phyloP scores from a whole-genome alignment of 2,113 vertebrate species.

The Steatornis caripensis region DNA sequence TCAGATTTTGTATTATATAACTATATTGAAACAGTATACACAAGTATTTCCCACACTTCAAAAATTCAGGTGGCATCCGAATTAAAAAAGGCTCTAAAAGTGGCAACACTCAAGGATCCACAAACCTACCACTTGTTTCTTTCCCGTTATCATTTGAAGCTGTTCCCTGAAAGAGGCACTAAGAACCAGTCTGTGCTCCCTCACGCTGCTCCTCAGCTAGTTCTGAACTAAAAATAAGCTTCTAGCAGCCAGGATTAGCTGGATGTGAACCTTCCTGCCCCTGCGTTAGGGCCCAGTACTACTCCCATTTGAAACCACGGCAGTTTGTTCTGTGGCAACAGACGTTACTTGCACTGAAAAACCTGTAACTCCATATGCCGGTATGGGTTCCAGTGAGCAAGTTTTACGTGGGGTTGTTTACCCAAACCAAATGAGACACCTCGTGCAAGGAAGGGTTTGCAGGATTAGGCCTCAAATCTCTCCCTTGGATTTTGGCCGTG shows the following conservation, averaged over 20 bases:
- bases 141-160: constrained; percentile 68
- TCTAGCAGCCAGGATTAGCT: constrained; percentile 57
- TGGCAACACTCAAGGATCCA: not conserved
- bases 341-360: not conserved
- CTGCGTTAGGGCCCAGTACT: not conserved
- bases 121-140: constrained; percentile 75
- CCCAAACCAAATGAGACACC: not conserved
- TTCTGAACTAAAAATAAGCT: constrained; percentile 68
- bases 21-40: not conserved
- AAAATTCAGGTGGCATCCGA: not conserved
- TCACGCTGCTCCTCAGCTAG: constrained; percentile 37
- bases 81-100: not conserved
- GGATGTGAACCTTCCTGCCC: not conserved
- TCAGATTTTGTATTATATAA: not conserved
- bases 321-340: not conserved
- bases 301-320: not conserved
- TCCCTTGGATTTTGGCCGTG: not conserved
- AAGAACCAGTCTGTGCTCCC: not conserved
- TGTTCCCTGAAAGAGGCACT: not conserved
- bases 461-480: not conserved
- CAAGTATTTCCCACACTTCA: not conserved
- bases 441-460: not conserved
- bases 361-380: accelerated
- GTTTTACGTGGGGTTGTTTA: not conserved
- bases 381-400: not conserved